Evolutionary conservation across 2,888 invertebrate species (phyloP).

Genomic region (Rosalia funebris): DNA sequence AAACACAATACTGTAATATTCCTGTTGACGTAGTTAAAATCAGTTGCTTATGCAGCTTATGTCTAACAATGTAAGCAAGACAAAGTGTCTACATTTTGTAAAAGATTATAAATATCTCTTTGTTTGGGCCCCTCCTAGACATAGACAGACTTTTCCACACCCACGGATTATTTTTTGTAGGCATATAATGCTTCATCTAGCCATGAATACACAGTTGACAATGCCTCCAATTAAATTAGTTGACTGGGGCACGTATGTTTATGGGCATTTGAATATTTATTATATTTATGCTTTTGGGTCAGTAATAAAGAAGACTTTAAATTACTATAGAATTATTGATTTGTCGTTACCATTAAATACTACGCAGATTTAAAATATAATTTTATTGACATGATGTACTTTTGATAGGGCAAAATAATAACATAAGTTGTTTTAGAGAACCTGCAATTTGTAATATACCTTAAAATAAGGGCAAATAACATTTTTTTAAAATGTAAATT

Average conservation of each 20-base stretch:
- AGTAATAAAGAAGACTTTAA: conserved; percentile 3
- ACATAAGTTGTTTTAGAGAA: too few relatives aligned
- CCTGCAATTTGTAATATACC: too few relatives aligned
- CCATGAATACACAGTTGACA: conserved; percentile 12
- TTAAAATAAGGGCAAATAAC: too few relatives aligned
- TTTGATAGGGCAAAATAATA: too few relatives aligned
- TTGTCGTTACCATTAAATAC: not conserved
- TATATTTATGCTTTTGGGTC: conserved; percentile 9
- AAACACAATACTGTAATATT: too few relatives aligned
- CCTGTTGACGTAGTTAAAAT: too few relatives aligned
- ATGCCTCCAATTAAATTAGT: conserved; percentile 7
- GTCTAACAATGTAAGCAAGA: too few relatives aligned
- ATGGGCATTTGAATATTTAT: not conserved
- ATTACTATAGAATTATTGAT: not conserved
- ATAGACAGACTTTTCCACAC: conserved; percentile 17
- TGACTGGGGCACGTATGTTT: conserved; percentile 10
- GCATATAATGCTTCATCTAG: conserved; percentile 5
- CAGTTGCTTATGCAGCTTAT: too few relatives aligned
- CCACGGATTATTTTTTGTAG: conserved; percentile 13
- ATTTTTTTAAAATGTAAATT: too few relatives aligned
- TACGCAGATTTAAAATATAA: not conserved
- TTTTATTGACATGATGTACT: too few relatives aligned
- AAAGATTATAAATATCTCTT: conserved; percentile 16
- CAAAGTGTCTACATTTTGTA: conserved; percentile 1
- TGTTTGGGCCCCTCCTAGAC: conserved; percentile 23